phyloP scores from a whole-genome alignment of 2,797 vertebrate species.

The Xyrichtys novacula region DNA sequence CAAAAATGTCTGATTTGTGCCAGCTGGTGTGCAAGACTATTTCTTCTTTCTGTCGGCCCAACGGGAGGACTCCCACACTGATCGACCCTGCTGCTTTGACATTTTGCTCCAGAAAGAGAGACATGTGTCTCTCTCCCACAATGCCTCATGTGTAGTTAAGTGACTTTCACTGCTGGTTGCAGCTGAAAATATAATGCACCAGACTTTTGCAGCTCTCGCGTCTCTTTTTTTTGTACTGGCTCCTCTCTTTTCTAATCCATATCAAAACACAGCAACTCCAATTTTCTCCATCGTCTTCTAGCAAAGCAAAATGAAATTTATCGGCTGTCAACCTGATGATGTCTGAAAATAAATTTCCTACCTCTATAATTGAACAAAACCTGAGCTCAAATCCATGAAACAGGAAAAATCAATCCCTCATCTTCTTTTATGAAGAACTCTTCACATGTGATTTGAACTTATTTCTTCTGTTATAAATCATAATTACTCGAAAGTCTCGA shows the following conservation, averaged over 20 bases:
- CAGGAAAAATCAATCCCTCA: not conserved
- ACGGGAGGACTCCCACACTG: slow-evolving; percentile 29
- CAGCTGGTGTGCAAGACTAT: slow-evolving; percentile 12
- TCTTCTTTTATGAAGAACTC: slow-evolving; percentile 1
- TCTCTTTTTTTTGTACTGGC: not conserved
- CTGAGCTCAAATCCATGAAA: slow-evolving; percentile 20
- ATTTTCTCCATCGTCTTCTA: slow-evolving; percentile 11
- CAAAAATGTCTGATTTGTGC: slow-evolving; percentile 22
- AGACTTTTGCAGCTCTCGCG: not conserved
- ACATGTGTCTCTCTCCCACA: slow-evolving; percentile 12
- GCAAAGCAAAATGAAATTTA: slow-evolving; percentile 18
- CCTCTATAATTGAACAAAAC: slow-evolving; percentile 32
- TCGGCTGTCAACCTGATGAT: slow-evolving; percentile 9
- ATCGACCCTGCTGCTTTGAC: slow-evolving; percentile 26
- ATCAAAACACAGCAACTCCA: slow-evolving; percentile 15
- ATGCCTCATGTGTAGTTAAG: slow-evolving; percentile 16
- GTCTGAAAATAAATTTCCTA: slow-evolving; percentile 29
- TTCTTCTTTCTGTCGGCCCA: not conserved
- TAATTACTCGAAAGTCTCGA: not conserved
- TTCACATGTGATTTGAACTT: not conserved
- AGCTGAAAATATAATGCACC: not conserved
- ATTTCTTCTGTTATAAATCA: slow-evolving; percentile 15
- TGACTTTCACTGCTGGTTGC: slow-evolving; percentile 23
- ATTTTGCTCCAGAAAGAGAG: slow-evolving; percentile 40
- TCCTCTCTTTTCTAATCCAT: not conserved